Conservation (phyloP, 2,113 vertebrate species). For the Acanthisitta chloris region DNA sequence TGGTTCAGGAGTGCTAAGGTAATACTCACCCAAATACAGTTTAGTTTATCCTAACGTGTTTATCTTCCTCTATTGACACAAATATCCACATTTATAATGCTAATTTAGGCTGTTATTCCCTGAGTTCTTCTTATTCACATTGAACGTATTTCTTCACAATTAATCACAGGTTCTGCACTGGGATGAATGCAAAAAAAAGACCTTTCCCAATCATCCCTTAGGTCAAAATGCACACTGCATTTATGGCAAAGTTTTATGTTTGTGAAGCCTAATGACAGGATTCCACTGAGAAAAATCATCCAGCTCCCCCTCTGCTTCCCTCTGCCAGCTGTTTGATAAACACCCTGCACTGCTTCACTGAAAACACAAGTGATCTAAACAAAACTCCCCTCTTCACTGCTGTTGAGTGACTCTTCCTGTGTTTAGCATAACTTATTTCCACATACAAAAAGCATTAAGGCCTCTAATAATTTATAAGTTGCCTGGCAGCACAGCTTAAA, state of each 20-base stretch:
- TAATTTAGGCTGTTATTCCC: constrained; percentile 46
- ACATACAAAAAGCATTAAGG: not conserved
- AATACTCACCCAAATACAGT: not conserved
- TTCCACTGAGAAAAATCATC: not conserved
- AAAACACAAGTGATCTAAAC: not conserved
- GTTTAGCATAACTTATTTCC: not conserved
- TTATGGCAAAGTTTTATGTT: not conserved
- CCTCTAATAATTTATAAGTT: not conserved
- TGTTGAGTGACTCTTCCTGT: not conserved
- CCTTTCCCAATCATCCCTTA: not conserved
- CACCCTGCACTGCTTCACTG: not conserved
- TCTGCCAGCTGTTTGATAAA: not conserved
- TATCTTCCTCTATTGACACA: not conserved
- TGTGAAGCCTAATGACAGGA: not conserved
- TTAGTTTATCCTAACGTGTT: not conserved
- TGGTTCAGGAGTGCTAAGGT: not conserved
- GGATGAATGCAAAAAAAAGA: not conserved
- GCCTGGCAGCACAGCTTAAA: not conserved
- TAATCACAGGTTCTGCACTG: not conserved
- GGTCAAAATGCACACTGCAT: not conserved
- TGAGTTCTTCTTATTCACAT: constrained; percentile 55
- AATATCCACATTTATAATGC: not conserved
- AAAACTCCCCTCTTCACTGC: not conserved
- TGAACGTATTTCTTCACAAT: not conserved
- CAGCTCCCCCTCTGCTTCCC: not conserved